These are phyloP conservation scores for Craterocephalus amniculus DNA, from an alignment of 2,797 vertebrate genomes.

Conservation along the genomic window DNA sequence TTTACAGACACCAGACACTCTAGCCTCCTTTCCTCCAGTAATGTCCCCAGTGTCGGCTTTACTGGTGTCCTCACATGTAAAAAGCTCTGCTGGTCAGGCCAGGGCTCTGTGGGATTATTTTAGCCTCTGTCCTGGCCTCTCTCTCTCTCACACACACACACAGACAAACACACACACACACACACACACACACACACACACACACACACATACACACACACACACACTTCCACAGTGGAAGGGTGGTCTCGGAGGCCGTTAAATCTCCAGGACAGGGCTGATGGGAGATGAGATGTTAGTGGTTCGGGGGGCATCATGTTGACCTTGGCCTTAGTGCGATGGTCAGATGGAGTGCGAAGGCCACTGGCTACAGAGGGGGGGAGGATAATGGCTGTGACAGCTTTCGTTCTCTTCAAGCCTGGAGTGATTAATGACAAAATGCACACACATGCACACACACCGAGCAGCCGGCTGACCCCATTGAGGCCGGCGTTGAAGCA, in stretches of 20 bases:
- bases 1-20: too few species aligned
- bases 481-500: conserved; percentile 61
- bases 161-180: conserved; percentile 17
- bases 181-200: conserved; percentile 14
- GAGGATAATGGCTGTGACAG: conserved; percentile 39
- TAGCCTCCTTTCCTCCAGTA: too few species aligned
- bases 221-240: conserved; percentile 35
- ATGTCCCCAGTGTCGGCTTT: too few species aligned
- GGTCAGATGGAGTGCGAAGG: conserved; percentile 78
- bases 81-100: conserved; percentile 27
- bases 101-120: conserved; percentile 64
- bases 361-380: conserved; percentile 56
- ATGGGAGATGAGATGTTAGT: conserved; percentile 31
- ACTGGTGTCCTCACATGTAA: too few species aligned
- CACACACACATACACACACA: too few species aligned
- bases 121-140: conserved; percentile 69
- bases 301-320: conserved; percentile 31
- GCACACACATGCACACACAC: conserved; percentile 36
- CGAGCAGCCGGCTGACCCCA: conserved; percentile 53
- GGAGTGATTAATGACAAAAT: conserved; percentile 70
- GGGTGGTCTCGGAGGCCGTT: conserved; percentile 71
- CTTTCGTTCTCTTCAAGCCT: conserved; percentile 55
- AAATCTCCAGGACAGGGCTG: conserved; percentile 75
- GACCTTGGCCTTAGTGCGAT: conserved; percentile 80
- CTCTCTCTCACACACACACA: conserved; percentile 3